Conservation (phyloP, 2,888 invertebrate genomes). For the Plebejus argus region DNA sequence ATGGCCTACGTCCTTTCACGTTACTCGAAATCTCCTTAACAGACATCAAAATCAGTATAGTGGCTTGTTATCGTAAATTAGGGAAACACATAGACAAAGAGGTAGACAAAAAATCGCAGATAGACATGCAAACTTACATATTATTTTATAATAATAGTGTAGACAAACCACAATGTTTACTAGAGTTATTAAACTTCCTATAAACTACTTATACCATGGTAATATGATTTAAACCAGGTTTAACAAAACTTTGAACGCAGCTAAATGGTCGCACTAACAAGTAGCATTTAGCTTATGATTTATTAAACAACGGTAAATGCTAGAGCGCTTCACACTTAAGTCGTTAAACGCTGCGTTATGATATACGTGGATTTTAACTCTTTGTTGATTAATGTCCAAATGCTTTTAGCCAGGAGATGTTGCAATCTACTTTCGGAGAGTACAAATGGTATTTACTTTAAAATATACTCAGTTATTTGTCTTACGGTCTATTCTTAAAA, state of each 20-base stretch:
- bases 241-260: constrained; percentile 1
- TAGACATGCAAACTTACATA: too few relatives aligned
- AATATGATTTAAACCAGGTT: neutral
- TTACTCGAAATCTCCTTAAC: too few relatives aligned
- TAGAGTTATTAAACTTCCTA: neutral
- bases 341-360: constrained; percentile 33
- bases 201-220: neutral
- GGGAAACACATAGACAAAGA: too few relatives aligned
- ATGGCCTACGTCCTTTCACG: too few relatives aligned
- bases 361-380: constrained; percentile 21
- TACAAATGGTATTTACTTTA: constrained; percentile 27
- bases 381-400: constrained; percentile 27
- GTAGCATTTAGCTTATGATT: constrained; percentile 70
- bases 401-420: constrained; percentile 24
- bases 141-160: too few relatives aligned
- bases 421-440: constrained; percentile 7
- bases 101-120: too few relatives aligned
- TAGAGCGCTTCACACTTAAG: constrained; percentile 37
- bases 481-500: neutral
- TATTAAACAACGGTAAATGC: constrained; percentile 63
- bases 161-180: neutral
- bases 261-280: constrained; percentile 52
- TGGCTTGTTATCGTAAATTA: too few relatives aligned
- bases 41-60: too few relatives aligned
- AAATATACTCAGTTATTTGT: constrained; percentile 8